Evolutionary conservation across 2,113 vertebrate genomes (phyloP).

Genomic region (Macheiramphus alcinus): DNA sequence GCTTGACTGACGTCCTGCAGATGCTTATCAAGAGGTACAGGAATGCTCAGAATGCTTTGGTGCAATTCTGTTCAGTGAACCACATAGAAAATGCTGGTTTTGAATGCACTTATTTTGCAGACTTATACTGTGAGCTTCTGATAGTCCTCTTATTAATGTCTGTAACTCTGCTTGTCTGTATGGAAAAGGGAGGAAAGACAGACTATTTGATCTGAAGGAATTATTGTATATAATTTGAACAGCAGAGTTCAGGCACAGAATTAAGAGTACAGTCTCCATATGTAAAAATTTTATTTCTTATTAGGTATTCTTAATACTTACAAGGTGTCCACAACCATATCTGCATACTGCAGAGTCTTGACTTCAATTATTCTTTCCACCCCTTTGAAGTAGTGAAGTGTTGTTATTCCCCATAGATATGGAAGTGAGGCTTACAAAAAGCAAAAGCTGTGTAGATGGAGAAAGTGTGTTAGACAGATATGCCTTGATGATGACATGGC

Average conservation of each 20-base stretch:
- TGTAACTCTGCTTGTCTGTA: not conserved
- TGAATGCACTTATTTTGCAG: not conserved
- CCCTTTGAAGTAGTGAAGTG: constrained; percentile 29
- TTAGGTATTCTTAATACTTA: not conserved
- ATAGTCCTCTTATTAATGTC: not conserved
- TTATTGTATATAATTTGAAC: not conserved
- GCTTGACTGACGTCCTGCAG: constrained; percentile 81
- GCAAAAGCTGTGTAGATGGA: not conserved
- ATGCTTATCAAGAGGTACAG: constrained; percentile 91
- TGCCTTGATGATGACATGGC: constrained; percentile 21
- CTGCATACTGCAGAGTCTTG: not conserved
- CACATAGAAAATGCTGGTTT: not conserved
- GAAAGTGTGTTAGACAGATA: not conserved
- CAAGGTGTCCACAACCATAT: not conserved
- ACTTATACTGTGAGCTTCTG: not conserved
- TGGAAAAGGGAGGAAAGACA: not conserved
- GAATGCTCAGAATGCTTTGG: not conserved
- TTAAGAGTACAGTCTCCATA: not conserved
- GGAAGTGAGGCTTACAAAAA: constrained; percentile 44
- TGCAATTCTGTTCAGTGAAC: not conserved
- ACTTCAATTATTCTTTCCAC: not conserved
- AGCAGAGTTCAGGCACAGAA: not conserved
- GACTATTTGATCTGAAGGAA: not conserved
- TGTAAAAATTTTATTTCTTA: not conserved
- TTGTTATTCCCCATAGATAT: constrained; percentile 29